Evolutionary conservation across 2,113 vertebrate genomes (phyloP).

Genomic region (Xiphias gladius): DNA sequence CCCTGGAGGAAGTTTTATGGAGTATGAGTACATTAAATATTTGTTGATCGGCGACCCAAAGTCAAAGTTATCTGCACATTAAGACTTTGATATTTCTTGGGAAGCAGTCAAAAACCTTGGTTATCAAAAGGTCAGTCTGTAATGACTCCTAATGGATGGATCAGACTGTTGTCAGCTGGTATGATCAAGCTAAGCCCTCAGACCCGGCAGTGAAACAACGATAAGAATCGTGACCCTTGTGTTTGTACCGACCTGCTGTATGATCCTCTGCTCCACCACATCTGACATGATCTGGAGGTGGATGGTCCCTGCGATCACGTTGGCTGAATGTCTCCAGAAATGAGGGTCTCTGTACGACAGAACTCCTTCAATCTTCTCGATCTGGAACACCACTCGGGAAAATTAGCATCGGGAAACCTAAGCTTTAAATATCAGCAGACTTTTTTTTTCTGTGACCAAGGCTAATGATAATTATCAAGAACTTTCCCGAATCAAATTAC

Average conservation of each 20-base stretch:
- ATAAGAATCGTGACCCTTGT: too few relatives aligned
- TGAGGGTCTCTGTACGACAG: conserved; percentile 97
- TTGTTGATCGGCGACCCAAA: too few relatives aligned
- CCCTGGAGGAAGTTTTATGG: neutral
- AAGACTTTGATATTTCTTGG: neutral
- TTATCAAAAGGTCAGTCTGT: neutral
- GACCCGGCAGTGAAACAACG: neutral
- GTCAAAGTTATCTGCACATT: too few relatives aligned
- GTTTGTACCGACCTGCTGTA: conserved; percentile 90
- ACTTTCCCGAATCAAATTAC: too few relatives aligned
- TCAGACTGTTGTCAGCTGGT: too few relatives aligned
- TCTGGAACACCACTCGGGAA: conserved; percentile 78
- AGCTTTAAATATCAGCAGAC: neutral
- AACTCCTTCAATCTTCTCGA: conserved; percentile 96
- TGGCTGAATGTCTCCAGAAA: conserved; percentile 98
- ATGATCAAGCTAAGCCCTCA: too few relatives aligned
- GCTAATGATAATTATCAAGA: neutral
- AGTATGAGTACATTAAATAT: neutral
- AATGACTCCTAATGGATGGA: too few relatives aligned
- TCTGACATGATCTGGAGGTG: conserved; percentile 96
- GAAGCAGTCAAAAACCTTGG: neutral
- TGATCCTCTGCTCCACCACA: conserved; percentile 93
- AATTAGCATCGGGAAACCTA: neutral
- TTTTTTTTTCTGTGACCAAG: neutral
- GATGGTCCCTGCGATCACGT: conserved; percentile 93